These are phyloP conservation scores for Boleophthalmus pectinirostris DNA, from an alignment of 2,113 vertebrate species.

Conservation along the genomic window DNA sequence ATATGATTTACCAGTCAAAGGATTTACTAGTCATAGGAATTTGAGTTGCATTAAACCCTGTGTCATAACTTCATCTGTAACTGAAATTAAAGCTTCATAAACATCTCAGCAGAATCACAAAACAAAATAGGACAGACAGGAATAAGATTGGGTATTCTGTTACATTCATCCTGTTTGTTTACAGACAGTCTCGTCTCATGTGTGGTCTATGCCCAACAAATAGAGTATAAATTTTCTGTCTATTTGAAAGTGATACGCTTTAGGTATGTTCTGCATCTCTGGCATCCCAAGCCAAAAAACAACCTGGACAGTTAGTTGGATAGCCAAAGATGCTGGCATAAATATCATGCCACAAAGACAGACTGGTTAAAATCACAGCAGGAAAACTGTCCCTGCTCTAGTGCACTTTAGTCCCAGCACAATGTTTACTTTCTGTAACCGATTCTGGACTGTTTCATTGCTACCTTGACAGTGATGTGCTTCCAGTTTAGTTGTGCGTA, in stretches of 20 bases:
- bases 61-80: too few relatives aligned
- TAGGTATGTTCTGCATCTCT: slow-evolving; percentile 61
- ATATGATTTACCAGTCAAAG: background rate
- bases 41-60: too few relatives aligned
- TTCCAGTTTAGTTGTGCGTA: background rate
- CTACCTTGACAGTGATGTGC: background rate
- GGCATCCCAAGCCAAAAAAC: slow-evolving; percentile 42
- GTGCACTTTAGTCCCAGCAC: slow-evolving; percentile 31
- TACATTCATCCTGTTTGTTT: slow-evolving; percentile 15
- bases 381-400: background rate
- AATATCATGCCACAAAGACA: background rate
- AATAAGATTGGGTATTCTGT: too few relatives aligned
- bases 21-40: too few relatives aligned
- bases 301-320: slow-evolving; percentile 10
- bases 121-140: too few relatives aligned
- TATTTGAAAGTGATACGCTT: slow-evolving; percentile 38
- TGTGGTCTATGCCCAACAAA: slow-evolving; percentile 24
- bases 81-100: too few relatives aligned
- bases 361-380: background rate
- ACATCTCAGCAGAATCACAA: too few relatives aligned
- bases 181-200: slow-evolving; percentile 2
- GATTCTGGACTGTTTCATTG: slow-evolving; percentile 62
- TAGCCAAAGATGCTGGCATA: background rate
- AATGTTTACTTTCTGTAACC: slow-evolving; percentile 52
- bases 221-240: slow-evolving; percentile 28